Evolutionary conservation across 2,888 invertebrate genomes (phyloP).

Genomic region (Anorthoa munda): DNA sequence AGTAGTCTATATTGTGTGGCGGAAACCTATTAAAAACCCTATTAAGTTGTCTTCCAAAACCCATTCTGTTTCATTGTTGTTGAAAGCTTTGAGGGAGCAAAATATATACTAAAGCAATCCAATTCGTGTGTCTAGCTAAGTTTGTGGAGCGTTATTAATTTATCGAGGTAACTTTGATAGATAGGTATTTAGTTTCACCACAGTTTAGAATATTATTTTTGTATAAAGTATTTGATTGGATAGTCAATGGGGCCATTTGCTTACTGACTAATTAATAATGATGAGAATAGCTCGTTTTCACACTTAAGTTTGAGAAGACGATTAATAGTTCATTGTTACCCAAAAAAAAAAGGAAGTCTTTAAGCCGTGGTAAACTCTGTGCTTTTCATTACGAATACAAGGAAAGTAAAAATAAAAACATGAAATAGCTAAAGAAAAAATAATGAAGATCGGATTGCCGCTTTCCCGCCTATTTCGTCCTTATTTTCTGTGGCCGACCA

Average conservation of each 20-base stretch:
- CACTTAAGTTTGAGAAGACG: not conserved
- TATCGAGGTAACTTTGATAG: not conserved
- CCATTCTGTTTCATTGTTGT: constrained; percentile 59
- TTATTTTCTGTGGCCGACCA: too few relatives aligned
- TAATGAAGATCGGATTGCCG: too few relatives aligned
- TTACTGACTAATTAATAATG: not conserved
- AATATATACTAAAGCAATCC: constrained; percentile 40
- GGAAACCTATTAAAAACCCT: constrained; percentile 69
- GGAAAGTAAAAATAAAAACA: too few relatives aligned
- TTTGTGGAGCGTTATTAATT: constrained; percentile 45
- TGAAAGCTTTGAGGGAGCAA: constrained; percentile 53
- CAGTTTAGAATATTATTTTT: not conserved
- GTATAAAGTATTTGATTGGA: not conserved
- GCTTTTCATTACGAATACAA: too few relatives aligned
- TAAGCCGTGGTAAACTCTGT: too few relatives aligned
- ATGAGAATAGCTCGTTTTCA: not conserved
- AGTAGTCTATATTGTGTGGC: constrained; percentile 56
- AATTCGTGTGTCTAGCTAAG: constrained; percentile 36
- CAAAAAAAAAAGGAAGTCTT: too few relatives aligned
- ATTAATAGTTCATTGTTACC: too few relatives aligned
- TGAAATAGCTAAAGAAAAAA: too few relatives aligned
- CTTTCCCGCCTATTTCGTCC: too few relatives aligned
- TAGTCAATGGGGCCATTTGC: not conserved
- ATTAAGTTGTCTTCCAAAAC: constrained; percentile 66
- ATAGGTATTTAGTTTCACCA: not conserved